Conservation (phyloP, 2,113 vertebrate species). For the Phoenicopterus ruber region DNA sequence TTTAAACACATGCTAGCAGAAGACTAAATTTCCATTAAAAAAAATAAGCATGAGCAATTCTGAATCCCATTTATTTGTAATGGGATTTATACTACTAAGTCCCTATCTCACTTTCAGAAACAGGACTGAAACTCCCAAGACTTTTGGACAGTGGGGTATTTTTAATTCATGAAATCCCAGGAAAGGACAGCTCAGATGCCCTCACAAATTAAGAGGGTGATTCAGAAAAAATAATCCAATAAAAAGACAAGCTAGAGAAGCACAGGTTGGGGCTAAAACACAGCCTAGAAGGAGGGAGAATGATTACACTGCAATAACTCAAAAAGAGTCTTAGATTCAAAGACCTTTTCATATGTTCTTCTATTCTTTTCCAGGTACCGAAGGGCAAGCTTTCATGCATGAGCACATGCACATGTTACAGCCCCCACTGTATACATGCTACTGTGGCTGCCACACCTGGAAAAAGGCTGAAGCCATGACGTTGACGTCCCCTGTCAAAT, state of each 20-base stretch:
- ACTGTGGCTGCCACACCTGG: neutral
- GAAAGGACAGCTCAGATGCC: neutral
- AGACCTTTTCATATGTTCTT: neutral
- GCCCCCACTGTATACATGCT: neutral
- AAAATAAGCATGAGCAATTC: neutral
- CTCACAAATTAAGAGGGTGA: neutral
- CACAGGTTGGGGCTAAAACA: neutral
- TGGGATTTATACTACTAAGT: neutral
- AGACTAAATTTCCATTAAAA: neutral
- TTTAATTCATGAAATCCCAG: neutral
- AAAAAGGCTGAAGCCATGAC: neutral
- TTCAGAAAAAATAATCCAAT: neutral
- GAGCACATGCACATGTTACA: neutral
- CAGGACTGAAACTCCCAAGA: neutral
- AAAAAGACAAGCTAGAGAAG: neutral
- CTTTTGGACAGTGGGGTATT: neutral
- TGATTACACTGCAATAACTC: neutral
- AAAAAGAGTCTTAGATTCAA: neutral
- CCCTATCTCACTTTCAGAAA: neutral
- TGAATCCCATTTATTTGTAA: constrained; percentile 2
- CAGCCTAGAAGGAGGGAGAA: neutral
- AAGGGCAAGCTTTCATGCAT: neutral
- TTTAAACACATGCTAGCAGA: neutral
- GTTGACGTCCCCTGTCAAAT: neutral
- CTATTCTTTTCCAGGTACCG: neutral